Percentiles rank a stretch among this genome's conserved stretches.
phyloP scores from a whole-genome alignment of 2,797 vertebrate species.

The Cichlasoma orientale region DNA sequence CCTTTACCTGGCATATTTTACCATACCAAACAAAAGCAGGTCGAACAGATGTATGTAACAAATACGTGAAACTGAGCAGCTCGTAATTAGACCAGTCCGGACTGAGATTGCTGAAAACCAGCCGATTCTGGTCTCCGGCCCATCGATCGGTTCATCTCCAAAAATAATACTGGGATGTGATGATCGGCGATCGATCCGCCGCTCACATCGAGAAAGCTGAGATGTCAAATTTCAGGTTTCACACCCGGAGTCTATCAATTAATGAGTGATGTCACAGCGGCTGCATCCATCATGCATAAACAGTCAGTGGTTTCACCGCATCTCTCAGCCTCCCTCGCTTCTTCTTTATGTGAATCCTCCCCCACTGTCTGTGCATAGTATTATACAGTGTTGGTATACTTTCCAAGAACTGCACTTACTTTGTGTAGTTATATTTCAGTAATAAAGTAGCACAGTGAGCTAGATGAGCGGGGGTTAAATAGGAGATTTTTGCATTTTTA shows the following conservation, averaged over 20 bases:
- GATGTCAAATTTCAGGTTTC: accelerated
- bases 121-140: background rate
- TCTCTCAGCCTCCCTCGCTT: background rate
- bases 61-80: background rate
- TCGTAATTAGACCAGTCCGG: background rate
- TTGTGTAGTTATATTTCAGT: background rate
- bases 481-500: background rate
- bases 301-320: background rate
- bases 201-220: accelerated
- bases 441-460: background rate
- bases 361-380: accelerated
- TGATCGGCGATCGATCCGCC: accelerated
- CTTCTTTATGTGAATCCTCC: background rate
- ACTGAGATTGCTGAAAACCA: background rate
- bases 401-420: background rate
- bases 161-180: no score
- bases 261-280: background rate
- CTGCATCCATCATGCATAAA: background rate
- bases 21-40: background rate
- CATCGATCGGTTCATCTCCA: no score
- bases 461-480: background rate
- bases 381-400: background rate
- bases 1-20: background rate
- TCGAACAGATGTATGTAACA: background rate
- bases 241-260: background rate